Base-by-base conservation (phyloP, 2,888 invertebrate genomes). In the Synanthedon formicaeformis region DNA sequence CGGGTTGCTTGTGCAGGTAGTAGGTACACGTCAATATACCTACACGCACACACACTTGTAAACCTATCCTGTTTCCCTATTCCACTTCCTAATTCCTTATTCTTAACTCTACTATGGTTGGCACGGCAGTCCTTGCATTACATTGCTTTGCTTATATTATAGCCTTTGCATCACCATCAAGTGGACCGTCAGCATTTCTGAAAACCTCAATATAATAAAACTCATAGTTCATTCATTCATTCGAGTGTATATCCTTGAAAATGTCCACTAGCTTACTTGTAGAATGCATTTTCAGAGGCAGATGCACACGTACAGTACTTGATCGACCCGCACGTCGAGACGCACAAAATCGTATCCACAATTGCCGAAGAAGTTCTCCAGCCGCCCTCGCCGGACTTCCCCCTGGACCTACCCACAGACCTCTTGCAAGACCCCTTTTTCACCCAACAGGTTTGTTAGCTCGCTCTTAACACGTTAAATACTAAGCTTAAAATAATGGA, bases 341-440 rank as follows among this genome's bases (percentile, higher is more conserved):
- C 94, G 49, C 94, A 94, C 70, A 94, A 94, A 86, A 95, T 96
- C 59, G 95, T 96, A 8, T 89, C 93, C 53, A 92, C 94, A 74
- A 94, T 96, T 66, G 95, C 94, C 0, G 94, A 94, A 61, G 93
- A 94, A 73, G 93, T 92, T 51, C 70, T 93, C 61, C 62, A 74
- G 1, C 61, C 76, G 2, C 60, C 75, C 6, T 67, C 81, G 0
- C 18, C 69, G 0, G 76, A 69, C 34, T 67, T 70, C 57, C 67
- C 78, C 4, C 69, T 78, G 0, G 81, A 80, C 2, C 58, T 79
- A 53, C 69, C 78, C 1, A 55, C 66, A 0, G 79, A 79, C 5
- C 53, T 78, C 48, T 58, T 82, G 41, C 78, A 78, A 50, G 83
- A 82, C 11, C 71, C 67, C 0, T 65, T 71, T 2, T 81, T 79